Base-by-base conservation (phyloP, 2,797 vertebrate species). In the Gymnoscopelus microlampas region DNA sequence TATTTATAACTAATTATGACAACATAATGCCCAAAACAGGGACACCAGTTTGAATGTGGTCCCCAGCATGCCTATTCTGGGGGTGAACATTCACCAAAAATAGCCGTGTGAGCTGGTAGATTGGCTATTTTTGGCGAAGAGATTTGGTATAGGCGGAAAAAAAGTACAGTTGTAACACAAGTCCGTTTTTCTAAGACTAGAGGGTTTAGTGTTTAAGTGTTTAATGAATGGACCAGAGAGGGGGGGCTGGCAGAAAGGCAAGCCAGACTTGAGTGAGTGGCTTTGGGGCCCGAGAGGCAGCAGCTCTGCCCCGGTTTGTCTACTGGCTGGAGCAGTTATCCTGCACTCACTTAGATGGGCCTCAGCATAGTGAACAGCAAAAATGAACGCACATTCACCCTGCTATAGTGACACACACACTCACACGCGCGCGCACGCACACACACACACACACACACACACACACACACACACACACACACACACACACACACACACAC, bases 281-380 rank as follows among this genome's bases (percentile, higher is more conserved):
- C 11, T 71, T 82, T 68, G 71, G 70, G 68, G 72, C 62, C 71
- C 59, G 58, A 71, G 71, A 50, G 63, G 74, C 64, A 75, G 67
- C 55, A 53, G 78, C 80, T 68, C 79, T 44, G 39, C 76, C 68
- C 53, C 26, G 4, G 78, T 74, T 63, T 81, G 82, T 90, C 85
- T 86, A 84, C 76, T 77, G 82, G 76, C 85, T 85, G 77, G 39
- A 87, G 78, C 79, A 74, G 81, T 86, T 6, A 1, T 86, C 79
- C 82, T 77, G 79, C 82, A 86, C 79, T 86, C 81, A 84, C 57
- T 88, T 81, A 82, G 81, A 82, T 83, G 81, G 75, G 71, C 81
- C 87, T 89, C 77, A 89, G 80, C 86, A 86, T 88, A 88, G 80
- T 88, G 85, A 89, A 86, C 71, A 77, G 78, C 78, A 82, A 84